Conservation (phyloP, 2,888 invertebrate species). For the Cylindroiulus punctatus region DNA sequence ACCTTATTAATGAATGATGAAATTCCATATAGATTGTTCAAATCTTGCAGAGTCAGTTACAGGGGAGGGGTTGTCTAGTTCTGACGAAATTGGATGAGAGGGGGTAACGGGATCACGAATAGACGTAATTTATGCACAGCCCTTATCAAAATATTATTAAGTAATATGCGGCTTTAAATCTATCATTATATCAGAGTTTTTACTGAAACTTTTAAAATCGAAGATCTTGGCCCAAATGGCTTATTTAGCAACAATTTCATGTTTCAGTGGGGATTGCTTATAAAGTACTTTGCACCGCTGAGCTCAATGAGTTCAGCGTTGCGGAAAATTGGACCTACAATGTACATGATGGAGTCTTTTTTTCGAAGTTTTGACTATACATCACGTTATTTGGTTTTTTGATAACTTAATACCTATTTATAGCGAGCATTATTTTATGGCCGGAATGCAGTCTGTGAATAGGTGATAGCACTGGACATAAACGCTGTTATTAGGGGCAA, state of each 20-base stretch:
- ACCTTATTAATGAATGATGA: too few relatives aligned
- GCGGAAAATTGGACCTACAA: conserved; percentile 24
- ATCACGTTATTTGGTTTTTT: conserved; percentile 7
- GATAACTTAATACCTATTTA: neutral
- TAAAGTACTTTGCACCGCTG: neutral
- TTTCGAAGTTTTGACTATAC: neutral
- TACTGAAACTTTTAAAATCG: neutral
- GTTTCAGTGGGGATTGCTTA: conserved; percentile 23
- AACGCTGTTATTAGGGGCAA: conserved; percentile 27
- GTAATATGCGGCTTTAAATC: too few relatives aligned
- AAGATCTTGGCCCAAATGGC: neutral
- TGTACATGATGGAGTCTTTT: neutral
- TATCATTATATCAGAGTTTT: too few relatives aligned
- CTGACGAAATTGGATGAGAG: too few relatives aligned
- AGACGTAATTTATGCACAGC: too few relatives aligned
- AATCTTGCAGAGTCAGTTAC: too few relatives aligned
- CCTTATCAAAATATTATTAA: too few relatives aligned
- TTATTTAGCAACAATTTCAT: conserved; percentile 1
- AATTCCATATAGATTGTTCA: too few relatives aligned
- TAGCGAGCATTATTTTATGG: conserved; percentile 5
- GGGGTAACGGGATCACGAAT: too few relatives aligned
- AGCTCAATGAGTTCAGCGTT: neutral
- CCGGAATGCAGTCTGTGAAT: neutral
- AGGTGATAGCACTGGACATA: neutral
- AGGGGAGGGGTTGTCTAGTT: too few relatives aligned